Evolutionary conservation across 2,113 vertebrate genomes (phyloP).

Genomic region (Boulengeromyrus knoepffleri): DNA sequence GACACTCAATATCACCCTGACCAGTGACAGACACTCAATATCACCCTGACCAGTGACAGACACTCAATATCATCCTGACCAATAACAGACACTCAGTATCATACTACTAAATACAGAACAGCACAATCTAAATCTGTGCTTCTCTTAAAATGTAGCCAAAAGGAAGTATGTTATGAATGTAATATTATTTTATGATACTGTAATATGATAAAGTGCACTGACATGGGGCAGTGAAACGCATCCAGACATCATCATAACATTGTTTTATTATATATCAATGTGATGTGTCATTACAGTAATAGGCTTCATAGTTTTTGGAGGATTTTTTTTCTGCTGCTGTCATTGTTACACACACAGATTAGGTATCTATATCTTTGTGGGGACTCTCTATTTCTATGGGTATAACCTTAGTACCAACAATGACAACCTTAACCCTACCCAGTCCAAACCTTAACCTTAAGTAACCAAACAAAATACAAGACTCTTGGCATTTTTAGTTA

Average conservation of each 20-base stretch:
- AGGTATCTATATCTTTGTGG: too few species aligned
- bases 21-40: neutral
- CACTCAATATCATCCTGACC: slow-evolving; percentile 25
- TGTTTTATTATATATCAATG: neutral
- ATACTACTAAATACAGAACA: neutral
- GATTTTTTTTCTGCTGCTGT: neutral
- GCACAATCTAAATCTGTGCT: neutral
- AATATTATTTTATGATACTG: neutral
- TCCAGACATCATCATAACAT: neutral
- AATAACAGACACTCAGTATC: neutral
- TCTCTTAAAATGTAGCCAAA: neutral
- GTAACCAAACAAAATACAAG: too few species aligned
- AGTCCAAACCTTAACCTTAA: too few species aligned
- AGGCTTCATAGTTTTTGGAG: neutral
- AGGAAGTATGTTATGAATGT: neutral
- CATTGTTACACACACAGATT: neutral
- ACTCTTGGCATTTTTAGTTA: too few species aligned
- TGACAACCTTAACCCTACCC: too few species aligned
- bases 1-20: slow-evolving; percentile 64
- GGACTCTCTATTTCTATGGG: too few species aligned
- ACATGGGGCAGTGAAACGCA: neutral
- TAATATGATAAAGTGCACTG: neutral
- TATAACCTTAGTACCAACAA: too few species aligned
- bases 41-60: neutral
- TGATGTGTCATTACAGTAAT: neutral